Evolutionary conservation across 1,140 invertebrate species (phyloP).

Genomic region (Drosophila serrata): DNA sequence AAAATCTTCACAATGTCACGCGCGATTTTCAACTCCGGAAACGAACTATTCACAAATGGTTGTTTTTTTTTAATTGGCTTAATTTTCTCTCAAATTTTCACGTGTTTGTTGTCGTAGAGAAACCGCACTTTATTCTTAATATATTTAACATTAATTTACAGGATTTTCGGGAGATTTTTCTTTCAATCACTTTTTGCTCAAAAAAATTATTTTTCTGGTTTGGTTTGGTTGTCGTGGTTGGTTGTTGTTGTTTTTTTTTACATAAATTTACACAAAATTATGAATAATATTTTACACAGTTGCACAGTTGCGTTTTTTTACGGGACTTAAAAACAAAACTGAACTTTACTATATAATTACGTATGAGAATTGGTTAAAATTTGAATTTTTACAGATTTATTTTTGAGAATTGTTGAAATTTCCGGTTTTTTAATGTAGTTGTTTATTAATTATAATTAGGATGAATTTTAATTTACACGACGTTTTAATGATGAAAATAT

Average conservation of each 20-base stretch:
- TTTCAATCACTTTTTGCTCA: conserved; percentile 33
- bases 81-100: conserved; percentile 23
- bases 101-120: conserved; percentile 50
- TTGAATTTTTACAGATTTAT: conserved; percentile 65
- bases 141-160: conserved; percentile 71
- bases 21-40: conserved; percentile 1
- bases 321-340: conserved; percentile 54
- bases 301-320: conserved; percentile 39
- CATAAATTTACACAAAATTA: conserved; percentile 81
- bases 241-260: conserved; percentile 59
- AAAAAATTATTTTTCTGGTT: conserved; percentile 51
- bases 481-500: conserved; percentile 83
- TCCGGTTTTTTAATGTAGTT: conserved; percentile 40
- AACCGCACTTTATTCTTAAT: conserved; percentile 70
- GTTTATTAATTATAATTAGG: conserved; percentile 78
- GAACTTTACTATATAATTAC: conserved; percentile 59
- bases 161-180: conserved; percentile 48
- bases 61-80: conserved; percentile 18
- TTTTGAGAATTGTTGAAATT: conserved; percentile 38
- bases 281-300: conserved; percentile 80
- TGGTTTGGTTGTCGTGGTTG: conserved; percentile 47
- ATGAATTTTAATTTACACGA: conserved; percentile 82
- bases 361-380: conserved; percentile 68
- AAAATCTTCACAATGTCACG: conserved; percentile 29
- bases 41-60: conserved; percentile 32